phyloP scores from a whole-genome alignment of 64 coral and sea anemone genomes.

The Exaiptasia diaphana region DNA sequence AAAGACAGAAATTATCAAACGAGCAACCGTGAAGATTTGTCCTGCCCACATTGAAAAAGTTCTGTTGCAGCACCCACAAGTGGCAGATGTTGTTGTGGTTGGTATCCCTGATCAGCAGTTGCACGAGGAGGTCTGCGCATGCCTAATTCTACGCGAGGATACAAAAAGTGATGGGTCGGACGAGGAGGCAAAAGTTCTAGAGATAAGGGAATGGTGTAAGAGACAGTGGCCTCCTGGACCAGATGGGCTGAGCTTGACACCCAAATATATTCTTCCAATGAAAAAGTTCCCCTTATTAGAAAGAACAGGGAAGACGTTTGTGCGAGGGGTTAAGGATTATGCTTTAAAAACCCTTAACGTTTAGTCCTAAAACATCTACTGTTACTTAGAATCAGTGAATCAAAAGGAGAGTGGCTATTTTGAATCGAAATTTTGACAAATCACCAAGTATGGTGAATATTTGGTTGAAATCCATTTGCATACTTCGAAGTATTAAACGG shows the following conservation, averaged over 20 bases:
- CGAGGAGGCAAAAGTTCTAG: neutral
- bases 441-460: too few relatives aligned
- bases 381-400: too few relatives aligned
- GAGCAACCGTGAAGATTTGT: slow-evolving; percentile 1
- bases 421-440: too few relatives aligned
- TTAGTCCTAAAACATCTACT: too few relatives aligned
- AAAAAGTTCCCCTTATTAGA: neutral
- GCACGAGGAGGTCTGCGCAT: slow-evolving; percentile 16
- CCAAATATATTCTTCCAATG: neutral
- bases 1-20: neutral
- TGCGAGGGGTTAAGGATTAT: too few relatives aligned
- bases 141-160: neutral
- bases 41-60: slow-evolving; percentile 26
- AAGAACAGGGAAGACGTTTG: too few relatives aligned
- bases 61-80: neutral
- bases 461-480: too few relatives aligned
- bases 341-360: too few relatives aligned
- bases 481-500: too few relatives aligned
- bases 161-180: neutral
- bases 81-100: neutral
- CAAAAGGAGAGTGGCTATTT: too few relatives aligned
- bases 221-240: neutral
- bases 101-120: slow-evolving; percentile 21
- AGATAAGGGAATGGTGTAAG: neutral
- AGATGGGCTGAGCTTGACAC: neutral